Conservation (phyloP, 2,888 invertebrate genomes). For the Stenotaenia linearis region DNA sequence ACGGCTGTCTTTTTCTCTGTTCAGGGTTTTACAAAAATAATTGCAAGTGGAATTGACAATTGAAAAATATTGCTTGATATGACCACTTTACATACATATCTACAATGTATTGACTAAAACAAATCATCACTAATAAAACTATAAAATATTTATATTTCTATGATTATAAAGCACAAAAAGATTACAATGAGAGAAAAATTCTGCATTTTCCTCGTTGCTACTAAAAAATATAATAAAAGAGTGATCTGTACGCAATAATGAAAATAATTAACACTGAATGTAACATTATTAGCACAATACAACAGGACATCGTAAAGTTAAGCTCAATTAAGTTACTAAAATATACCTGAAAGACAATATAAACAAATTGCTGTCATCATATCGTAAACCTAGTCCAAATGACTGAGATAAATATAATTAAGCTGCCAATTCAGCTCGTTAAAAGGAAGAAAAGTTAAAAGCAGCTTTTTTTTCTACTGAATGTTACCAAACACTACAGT, state of each 20-base stretch:
- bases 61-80: conserved; percentile 26
- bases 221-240: background rate
- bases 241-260: background rate
- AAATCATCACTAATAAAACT: background rate
- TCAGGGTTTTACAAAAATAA: conserved; percentile 19
- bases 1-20: background rate
- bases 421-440: background rate
- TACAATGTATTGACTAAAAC: conserved; percentile 21
- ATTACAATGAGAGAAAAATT: conserved; percentile 3
- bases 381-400: background rate
- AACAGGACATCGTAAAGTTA: background rate
- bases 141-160: background rate
- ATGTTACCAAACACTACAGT: background rate
- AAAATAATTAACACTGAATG: background rate
- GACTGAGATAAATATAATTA: background rate
- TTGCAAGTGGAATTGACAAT: conserved; percentile 21
- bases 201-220: background rate
- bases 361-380: background rate
- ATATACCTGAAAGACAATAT: conserved; percentile 1
- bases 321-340: conserved; percentile 10
- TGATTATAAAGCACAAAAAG: background rate
- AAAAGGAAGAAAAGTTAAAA: background rate
- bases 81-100: conserved; percentile 12
- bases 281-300: conserved; percentile 1
- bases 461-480: background rate